Evolutionary conservation across 2,113 vertebrate genomes (phyloP).

Genomic region (Otus sunia): DNA sequence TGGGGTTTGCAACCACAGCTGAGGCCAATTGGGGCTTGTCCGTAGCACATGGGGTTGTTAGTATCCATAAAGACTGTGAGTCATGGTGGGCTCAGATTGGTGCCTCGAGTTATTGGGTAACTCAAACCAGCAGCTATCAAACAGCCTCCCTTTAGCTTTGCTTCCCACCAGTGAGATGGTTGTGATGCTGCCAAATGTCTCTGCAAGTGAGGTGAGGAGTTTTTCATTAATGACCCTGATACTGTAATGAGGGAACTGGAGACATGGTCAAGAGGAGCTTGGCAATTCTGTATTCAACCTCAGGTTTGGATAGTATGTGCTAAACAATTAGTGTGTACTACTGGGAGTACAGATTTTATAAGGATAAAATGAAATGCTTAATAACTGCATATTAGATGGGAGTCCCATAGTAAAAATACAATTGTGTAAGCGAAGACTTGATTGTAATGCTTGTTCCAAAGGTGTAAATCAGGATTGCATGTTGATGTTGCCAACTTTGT

Average conservation of each 20-base stretch:
- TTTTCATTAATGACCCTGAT: not conserved
- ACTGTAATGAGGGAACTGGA: not conserved
- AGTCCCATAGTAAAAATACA: not conserved
- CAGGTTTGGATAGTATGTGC: not conserved
- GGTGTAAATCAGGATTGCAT: conserved; percentile 25
- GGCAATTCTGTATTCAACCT: not conserved
- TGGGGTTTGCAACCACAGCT: not conserved
- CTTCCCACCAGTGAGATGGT: not conserved
- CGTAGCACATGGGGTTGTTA: not conserved
- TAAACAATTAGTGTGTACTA: not conserved
- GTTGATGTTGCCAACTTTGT: conserved; percentile 58
- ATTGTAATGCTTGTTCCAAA: conserved; percentile 3
- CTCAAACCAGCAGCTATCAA: not conserved
- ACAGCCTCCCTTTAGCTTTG: not conserved
- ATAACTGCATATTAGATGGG: not conserved
- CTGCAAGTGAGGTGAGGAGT: not conserved
- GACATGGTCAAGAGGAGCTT: not conserved
- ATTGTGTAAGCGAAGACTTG: conserved; percentile 12
- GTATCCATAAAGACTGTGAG: not conserved
- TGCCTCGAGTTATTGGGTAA: fast-evolving
- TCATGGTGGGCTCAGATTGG: not conserved
- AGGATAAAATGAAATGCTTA: not conserved
- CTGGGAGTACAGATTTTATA: not conserved
- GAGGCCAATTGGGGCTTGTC: not conserved
- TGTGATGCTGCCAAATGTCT: not conserved